A percentile compares a stretch with the other conserved stretches of the same genome.
Conservation (phyloP, 1,140 invertebrate species). For the Lethocerus indicus region DNA sequence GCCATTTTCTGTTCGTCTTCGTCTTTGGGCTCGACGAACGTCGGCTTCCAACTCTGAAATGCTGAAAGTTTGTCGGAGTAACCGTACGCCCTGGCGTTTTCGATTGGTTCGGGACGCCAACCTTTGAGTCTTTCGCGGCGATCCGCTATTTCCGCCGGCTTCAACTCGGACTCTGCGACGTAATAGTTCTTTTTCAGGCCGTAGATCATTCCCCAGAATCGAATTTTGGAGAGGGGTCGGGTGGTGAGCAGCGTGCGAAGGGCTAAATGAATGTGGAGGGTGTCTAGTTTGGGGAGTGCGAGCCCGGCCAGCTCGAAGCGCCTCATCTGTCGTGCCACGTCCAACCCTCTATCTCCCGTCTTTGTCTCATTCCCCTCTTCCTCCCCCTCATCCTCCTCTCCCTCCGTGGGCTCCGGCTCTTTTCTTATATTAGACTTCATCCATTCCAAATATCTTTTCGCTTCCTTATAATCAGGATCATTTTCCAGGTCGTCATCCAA, state of each 20-base stretch:
- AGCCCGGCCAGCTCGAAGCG: slow-evolving; percentile 37
- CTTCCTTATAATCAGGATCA: no score
- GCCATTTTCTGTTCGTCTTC: slow-evolving; percentile 7
- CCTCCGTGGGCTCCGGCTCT: slow-evolving; percentile 13
- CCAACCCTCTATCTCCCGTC: not conserved
- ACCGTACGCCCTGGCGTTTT: slow-evolving; percentile 10
- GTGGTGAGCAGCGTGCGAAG: slow-evolving; percentile 24
- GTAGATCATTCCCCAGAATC: slow-evolving; percentile 65
- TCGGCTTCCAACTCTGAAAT: not conserved
- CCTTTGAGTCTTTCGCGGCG: slow-evolving; percentile 1
- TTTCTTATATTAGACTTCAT: not conserved
- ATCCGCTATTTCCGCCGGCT: slow-evolving; percentile 28
- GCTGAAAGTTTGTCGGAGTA: slow-evolving; percentile 17
- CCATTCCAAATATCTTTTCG: no score
- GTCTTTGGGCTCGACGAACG: not conserved
- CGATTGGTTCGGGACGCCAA: not conserved
- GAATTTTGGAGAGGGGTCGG: slow-evolving; percentile 8
- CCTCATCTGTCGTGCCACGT: slow-evolving; percentile 19
- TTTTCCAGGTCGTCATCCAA: not conserved
- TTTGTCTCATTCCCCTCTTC: slow-evolving; percentile 2
- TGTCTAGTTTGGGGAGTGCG: slow-evolving; percentile 37
- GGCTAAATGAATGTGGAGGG: slow-evolving; percentile 32
- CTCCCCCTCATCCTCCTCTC: slow-evolving; percentile 20
- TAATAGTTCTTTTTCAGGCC: slow-evolving; percentile 62
- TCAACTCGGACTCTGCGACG: slow-evolving; percentile 50